Base-by-base conservation (phyloP, 2,113 vertebrate genomes). In the Capreolus pygargus region DNA sequence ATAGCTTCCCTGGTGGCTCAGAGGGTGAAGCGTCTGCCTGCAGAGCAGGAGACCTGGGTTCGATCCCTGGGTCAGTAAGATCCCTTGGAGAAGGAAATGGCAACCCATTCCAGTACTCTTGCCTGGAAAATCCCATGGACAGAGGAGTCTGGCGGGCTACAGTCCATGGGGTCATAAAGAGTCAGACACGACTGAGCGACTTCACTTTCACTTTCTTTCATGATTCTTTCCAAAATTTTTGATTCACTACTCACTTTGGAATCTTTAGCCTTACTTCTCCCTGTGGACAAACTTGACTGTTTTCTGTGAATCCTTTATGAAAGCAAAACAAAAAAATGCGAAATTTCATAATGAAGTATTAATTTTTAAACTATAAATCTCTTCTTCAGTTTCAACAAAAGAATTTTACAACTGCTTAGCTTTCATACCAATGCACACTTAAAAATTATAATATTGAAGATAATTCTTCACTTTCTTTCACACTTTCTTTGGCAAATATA, bases 401-500 rank as follows among this genome's bases (percentile, higher is more conserved):
- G 25, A 84, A 82, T 84, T 92, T 96, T 30, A 97, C 17, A 97
- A 81, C 58, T 90, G 11, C 30, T 81, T 81, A 86, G 14, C 33
- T 95, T 91, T 96, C n/a, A 85, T 47, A 92, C 13, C 43, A 94
- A 83, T 85, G 64, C 14, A 78, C 9, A 58, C 78, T 98, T 17
- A 19, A 87, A 87, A 96, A n/a, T 55, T 64, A 76, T 21, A n/a
- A 23, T 54, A 45, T 76, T 87, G 84, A 91, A 70, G 39, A 89
- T 19, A 81, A 90, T 85, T 78, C 86, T 95, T 79, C 76, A 83
- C 23, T 86, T n/a, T n/a, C n/a, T n/a, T n/a, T n/a, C n/a, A 81
- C 2, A 25, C 6, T 90, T 89, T 89, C n/a, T 30, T 27, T 81
- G 58, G 45, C 55, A 16, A 13, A 58, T 58, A 61, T 82, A 76